phyloP scores from a whole-genome alignment of 2,113 vertebrate species.

The Malurus melanocephalus region DNA sequence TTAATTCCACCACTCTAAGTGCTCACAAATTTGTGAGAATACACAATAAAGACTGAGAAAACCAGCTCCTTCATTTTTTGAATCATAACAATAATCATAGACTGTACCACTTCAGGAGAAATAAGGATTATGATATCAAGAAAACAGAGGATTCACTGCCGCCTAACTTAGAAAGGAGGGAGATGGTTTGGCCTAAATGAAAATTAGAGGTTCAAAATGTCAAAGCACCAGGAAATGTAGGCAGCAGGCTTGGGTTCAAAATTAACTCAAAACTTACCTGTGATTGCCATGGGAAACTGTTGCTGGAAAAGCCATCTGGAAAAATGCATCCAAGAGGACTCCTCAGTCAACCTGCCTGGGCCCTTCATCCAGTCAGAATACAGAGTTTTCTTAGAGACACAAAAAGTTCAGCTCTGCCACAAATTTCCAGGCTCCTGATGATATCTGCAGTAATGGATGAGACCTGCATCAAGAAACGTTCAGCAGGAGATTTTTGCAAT shows the following conservation, averaged over 20 bases:
- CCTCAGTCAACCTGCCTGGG: background rate
- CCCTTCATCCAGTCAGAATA: background rate
- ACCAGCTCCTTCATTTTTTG: background rate
- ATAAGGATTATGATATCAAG: background rate
- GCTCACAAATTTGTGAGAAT: background rate
- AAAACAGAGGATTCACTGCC: background rate
- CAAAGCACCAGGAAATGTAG: background rate
- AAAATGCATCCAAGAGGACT: background rate
- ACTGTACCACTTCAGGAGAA: background rate
- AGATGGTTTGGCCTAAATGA: background rate
- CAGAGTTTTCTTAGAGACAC: background rate
- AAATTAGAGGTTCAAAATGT: background rate
- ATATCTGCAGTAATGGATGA: accelerated
- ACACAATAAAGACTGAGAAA: background rate
- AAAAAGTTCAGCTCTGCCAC: background rate
- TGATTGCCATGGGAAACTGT: background rate
- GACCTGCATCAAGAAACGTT: background rate
- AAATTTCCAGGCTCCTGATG: background rate
- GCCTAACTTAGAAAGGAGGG: background rate
- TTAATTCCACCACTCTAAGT: background rate
- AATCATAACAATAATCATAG: accelerated
- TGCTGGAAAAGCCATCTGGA: background rate
- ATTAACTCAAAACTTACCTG: background rate
- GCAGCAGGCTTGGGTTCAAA: background rate
- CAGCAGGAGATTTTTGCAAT: background rate